Base-by-base conservation (phyloP, 1,140 invertebrate species). In the Maniola jurtina region DNA sequence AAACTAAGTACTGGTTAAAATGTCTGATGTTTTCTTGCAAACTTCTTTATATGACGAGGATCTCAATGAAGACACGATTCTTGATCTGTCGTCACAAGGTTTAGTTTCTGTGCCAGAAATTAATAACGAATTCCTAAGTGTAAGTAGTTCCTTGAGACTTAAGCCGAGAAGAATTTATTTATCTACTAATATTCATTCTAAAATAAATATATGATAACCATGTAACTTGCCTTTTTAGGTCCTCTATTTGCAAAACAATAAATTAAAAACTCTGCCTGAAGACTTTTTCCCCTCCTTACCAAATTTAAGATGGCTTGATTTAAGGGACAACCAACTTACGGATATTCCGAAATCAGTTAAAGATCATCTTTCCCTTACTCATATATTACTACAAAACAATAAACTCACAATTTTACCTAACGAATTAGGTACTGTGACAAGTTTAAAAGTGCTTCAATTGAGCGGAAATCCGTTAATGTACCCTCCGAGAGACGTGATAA, bases 361-460 rank as follows among this genome's bases (percentile, higher is more conserved):
- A 70, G 78, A 90, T 58, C 93, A 94, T 68, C 67, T 48, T 42
- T 86, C 57, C 65, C 79, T 94, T 9, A 91, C 93, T 52, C 93
- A 93, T 42, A 79, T 94, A 57, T 81, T 94, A 36, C 8, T 94
- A 54, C 88, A 93, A 80, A 91, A 91, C 69, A 94, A 94, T 80
- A 81, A 88, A 70, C 73, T 94, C 38, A 79, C 90, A 40, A 74
- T 79, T 70, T 72, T 94, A 57, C 93, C 93, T 0, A 72, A 92
- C 25, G 93, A 93, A 83, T 71, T 94, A 25, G 91, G 93, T 71
- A 92, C 88, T 14, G 72, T 86, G 13, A 63, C 77, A 9, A 91
- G 81, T 60, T 83, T 94, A 57, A 92, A 90, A 81, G 89, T 87
- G 25, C 77, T 94, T 25, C 92, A 93, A 69, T 66, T 92, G 13